These are phyloP conservation scores for Colistium nudipinnis DNA, from an alignment of 2,113 vertebrate genomes.

Conservation along the genomic window DNA sequence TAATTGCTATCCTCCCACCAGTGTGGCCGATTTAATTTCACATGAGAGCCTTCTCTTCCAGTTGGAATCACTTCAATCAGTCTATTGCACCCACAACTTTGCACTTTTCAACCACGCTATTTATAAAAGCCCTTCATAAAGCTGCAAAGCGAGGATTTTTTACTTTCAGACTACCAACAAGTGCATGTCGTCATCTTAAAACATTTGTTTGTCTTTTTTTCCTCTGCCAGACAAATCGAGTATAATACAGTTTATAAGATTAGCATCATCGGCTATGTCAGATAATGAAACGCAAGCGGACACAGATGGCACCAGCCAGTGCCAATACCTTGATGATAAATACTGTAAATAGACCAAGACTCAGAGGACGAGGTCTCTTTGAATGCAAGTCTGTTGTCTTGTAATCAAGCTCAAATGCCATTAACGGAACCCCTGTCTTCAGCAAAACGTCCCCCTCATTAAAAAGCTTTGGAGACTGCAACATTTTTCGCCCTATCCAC, in stretches of 20 bases:
- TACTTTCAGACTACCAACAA: conserved; percentile 12
- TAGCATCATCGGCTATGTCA: conserved; percentile 44
- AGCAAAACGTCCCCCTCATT: conserved; percentile 81
- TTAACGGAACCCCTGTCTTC: conserved; percentile 79
- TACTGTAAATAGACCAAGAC: conserved; percentile 63
- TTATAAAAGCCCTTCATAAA: neutral
- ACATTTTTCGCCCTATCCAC: conserved; percentile 62
- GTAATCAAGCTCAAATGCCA: conserved; percentile 82
- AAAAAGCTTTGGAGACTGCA: conserved; percentile 75
- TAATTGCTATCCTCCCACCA: conserved; percentile 55
- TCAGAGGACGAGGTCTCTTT: conserved; percentile 57
- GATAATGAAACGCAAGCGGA: conserved; percentile 36
- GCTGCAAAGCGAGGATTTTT: neutral
- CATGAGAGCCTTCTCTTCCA: conserved; percentile 39
- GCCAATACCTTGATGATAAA: conserved; percentile 53
- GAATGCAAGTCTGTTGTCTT: conserved; percentile 64
- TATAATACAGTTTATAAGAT: conserved; percentile 31
- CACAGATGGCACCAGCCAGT: conserved; percentile 22
- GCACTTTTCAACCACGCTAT: neutral
- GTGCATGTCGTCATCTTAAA: neutral
- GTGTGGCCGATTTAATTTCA: conserved; percentile 54
- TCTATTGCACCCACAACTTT: neutral
- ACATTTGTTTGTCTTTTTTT: conserved; percentile 7
- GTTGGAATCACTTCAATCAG: conserved; percentile 48
- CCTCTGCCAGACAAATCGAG: conserved; percentile 14